Evolutionary conservation across 2,113 vertebrate genomes (phyloP).

Genomic region (Octodon degus): DNA sequence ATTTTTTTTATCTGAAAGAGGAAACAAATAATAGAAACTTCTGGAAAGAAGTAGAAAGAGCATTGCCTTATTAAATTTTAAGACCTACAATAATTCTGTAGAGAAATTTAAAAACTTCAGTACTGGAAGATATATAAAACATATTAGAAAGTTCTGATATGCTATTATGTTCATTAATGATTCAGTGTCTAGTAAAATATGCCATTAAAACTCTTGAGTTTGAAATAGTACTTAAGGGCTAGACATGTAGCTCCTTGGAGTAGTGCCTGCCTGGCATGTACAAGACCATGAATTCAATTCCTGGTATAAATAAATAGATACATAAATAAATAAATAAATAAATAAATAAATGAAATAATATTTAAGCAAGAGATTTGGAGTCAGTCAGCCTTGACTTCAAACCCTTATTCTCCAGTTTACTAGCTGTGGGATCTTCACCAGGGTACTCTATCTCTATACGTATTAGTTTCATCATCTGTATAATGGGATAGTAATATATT

Average conservation of each 20-base stretch:
- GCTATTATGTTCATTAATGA: neutral
- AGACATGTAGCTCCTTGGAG: too few relatives aligned
- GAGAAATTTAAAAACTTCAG: constrained; percentile 12
- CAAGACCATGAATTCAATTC: neutral
- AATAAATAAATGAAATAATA: neutral
- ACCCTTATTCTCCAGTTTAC: neutral
- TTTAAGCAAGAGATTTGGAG: neutral
- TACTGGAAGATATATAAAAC: neutral
- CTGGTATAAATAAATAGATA: neutral
- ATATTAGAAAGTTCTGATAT: neutral
- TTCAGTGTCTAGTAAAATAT: neutral
- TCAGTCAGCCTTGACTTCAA: neutral
- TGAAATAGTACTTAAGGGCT: neutral
- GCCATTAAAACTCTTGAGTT: neutral
- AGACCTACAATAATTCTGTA: neutral
- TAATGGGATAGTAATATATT: neutral
- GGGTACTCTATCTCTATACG: neutral
- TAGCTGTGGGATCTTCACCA: neutral
- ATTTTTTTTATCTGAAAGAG: neutral
- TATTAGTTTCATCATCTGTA: neutral
- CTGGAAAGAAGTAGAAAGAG: neutral
- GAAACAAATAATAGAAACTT: neutral
- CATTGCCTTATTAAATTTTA: constrained; percentile 21
- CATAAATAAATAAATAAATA: too few relatives aligned
- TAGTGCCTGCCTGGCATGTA: too few relatives aligned